Evolutionary conservation across 2,888 invertebrate genomes (phyloP).

Genomic region (Craniophora ligustri): DNA sequence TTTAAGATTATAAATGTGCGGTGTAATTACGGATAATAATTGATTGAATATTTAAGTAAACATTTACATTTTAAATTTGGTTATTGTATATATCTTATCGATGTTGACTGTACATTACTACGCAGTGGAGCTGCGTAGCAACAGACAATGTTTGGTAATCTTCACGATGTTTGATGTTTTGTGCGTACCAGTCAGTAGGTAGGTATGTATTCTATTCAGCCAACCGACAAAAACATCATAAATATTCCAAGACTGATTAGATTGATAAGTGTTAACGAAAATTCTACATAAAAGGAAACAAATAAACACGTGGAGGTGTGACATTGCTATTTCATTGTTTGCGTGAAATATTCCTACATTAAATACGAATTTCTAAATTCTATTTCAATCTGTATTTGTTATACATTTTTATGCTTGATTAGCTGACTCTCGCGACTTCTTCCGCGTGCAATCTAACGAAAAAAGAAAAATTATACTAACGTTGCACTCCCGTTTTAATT

Average conservation of each 20-base stretch:
- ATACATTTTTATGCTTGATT: conserved; percentile 29
- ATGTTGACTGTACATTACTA: conserved; percentile 5
- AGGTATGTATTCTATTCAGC: conserved; percentile 8
- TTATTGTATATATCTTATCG: too few species aligned
- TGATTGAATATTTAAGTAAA: too few species aligned
- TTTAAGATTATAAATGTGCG: too few species aligned
- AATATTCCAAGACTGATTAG: conserved; percentile 24
- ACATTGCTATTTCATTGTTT: conserved; percentile 23
- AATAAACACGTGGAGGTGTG: conserved; percentile 25
- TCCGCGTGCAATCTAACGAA: too few species aligned
- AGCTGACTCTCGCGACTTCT: too few species aligned
- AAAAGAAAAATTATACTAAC: too few species aligned
- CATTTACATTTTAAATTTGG: too few species aligned
- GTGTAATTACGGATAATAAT: too few species aligned
- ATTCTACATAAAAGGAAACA: conserved; percentile 9
- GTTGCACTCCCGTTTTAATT: too few species aligned
- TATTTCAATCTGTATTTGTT: conserved; percentile 12
- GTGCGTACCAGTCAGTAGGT: conserved; percentile 19
- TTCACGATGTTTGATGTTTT: conserved; percentile 21
- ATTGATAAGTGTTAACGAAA: conserved; percentile 17
- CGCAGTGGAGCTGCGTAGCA: conserved; percentile 18
- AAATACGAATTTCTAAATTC: conserved; percentile 13
- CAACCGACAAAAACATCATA: conserved; percentile 26
- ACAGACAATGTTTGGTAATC: conserved; percentile 17
- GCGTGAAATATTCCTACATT: conserved; percentile 9